Evolutionary conservation across 2,888 invertebrate species (phyloP).

Genomic region (Nephrotoma flavescens): DNA sequence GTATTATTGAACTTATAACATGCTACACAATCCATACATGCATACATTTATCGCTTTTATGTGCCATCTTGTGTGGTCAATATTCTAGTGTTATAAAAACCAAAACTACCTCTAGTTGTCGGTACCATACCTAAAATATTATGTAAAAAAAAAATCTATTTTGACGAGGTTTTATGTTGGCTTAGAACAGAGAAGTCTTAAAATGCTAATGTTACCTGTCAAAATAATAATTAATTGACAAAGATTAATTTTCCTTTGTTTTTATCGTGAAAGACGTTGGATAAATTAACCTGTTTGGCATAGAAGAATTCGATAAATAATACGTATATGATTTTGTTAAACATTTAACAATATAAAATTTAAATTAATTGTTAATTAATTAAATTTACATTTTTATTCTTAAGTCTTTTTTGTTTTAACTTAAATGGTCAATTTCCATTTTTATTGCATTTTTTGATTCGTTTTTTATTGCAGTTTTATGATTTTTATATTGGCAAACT

Average conservation of each 20-base stretch:
- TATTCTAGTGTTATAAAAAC: too few relatives aligned
- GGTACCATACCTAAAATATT: too few relatives aligned
- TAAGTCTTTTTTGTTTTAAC: background rate
- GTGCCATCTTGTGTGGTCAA: too few relatives aligned
- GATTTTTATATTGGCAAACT: background rate
- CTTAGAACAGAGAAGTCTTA: background rate
- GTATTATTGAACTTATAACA: too few relatives aligned
- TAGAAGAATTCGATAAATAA: background rate
- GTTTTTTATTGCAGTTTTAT: background rate
- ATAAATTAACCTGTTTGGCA: background rate
- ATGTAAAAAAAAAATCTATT: background rate
- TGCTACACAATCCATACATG: too few relatives aligned
- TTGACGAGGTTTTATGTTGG: background rate
- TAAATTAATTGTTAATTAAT: background rate
- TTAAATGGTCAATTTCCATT: background rate
- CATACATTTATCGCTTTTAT: too few relatives aligned
- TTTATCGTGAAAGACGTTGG: background rate
- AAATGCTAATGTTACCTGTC: background rate
- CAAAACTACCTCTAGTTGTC: too few relatives aligned
- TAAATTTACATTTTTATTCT: background rate
- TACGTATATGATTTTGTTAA: background rate
- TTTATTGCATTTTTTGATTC: background rate
- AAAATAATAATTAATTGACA: background rate
- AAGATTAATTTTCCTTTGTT: background rate
- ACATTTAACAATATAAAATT: background rate